phyloP scores from a whole-genome alignment of 2,888 invertebrate genomes.

The Hylaea fasciaria region DNA sequence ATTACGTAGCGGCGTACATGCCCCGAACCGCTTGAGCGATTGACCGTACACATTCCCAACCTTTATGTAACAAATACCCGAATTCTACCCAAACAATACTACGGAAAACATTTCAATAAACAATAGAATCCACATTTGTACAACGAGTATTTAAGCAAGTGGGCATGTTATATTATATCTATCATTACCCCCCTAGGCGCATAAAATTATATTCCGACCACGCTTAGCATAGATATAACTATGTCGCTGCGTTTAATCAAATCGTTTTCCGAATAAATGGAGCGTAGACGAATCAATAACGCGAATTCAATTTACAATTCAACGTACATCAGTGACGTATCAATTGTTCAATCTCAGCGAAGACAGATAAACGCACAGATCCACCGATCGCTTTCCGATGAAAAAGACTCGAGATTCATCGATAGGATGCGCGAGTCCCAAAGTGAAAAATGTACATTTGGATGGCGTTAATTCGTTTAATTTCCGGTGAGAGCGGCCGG shows the following conservation, averaged over 20 bases:
- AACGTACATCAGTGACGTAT: conserved; percentile 81
- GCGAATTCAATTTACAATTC: conserved; percentile 82
- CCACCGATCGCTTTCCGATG: conserved; percentile 77
- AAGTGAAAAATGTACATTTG: conserved; percentile 85
- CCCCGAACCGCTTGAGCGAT: conserved; percentile 66
- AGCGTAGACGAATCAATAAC: conserved; percentile 78
- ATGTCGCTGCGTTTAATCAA: conserved; percentile 72
- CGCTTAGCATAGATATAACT: conserved; percentile 66
- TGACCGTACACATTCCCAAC: conserved; percentile 58
- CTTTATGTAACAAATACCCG: conserved; percentile 41
- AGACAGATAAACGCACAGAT: conserved; percentile 82
- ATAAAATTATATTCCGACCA: conserved; percentile 62
- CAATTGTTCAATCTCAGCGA: conserved; percentile 82
- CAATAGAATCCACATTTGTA: conserved; percentile 46
- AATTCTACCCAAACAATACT: conserved; percentile 48
- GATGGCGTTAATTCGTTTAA: conserved; percentile 86
- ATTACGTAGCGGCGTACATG: conserved; percentile 66
- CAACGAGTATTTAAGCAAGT: conserved; percentile 34
- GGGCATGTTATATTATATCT: conserved; percentile 22
- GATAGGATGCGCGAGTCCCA: conserved; percentile 80
- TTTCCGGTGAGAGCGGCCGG: conserved; percentile 80
- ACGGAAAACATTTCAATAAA: conserved; percentile 45
- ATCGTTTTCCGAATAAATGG: conserved; percentile 78
- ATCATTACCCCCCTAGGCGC: conserved; percentile 51
- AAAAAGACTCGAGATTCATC: conserved; percentile 81